Conservation (phyloP, 1,140 invertebrate genomes). For the Trichonephila inaurata region DNA sequence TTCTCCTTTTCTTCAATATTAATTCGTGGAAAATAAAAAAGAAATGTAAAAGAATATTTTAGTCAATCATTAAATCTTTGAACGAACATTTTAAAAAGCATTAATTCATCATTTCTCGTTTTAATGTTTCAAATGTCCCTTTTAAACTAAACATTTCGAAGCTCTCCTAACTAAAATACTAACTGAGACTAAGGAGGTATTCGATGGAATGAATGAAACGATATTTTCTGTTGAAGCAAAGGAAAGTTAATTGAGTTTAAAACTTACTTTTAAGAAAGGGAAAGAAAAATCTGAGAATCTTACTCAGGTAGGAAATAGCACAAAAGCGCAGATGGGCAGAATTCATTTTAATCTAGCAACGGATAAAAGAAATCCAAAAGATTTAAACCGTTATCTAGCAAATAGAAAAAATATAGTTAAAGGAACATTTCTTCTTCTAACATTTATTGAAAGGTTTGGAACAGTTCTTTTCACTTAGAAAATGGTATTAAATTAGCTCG, state of each 20-base stretch:
- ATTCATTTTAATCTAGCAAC: background rate
- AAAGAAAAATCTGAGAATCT: background rate
- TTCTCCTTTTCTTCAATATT: too few species aligned
- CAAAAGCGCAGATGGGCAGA: background rate
- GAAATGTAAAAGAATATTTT: too few species aligned
- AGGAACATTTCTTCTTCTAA: background rate
- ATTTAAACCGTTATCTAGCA: background rate
- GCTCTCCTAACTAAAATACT: too few species aligned
- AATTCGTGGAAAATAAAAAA: too few species aligned
- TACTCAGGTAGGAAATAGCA: background rate
- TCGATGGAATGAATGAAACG: too few species aligned
- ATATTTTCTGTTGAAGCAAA: background rate
- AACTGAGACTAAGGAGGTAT: too few species aligned
- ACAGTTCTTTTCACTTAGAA: background rate
- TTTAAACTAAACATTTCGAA: too few species aligned
- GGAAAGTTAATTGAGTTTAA: background rate
- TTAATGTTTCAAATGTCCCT: too few species aligned
- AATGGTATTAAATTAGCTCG: too few species aligned
- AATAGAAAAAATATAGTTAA: background rate
- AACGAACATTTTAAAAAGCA: too few species aligned
- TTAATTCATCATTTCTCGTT: too few species aligned
- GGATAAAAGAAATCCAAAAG: background rate
- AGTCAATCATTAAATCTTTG: too few species aligned
- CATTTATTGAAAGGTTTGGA: constrained; percentile 1
- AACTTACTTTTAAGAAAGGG: background rate